Base-by-base conservation (phyloP, 2,113 vertebrate species). In the Onychostruthus taczanowskii region DNA sequence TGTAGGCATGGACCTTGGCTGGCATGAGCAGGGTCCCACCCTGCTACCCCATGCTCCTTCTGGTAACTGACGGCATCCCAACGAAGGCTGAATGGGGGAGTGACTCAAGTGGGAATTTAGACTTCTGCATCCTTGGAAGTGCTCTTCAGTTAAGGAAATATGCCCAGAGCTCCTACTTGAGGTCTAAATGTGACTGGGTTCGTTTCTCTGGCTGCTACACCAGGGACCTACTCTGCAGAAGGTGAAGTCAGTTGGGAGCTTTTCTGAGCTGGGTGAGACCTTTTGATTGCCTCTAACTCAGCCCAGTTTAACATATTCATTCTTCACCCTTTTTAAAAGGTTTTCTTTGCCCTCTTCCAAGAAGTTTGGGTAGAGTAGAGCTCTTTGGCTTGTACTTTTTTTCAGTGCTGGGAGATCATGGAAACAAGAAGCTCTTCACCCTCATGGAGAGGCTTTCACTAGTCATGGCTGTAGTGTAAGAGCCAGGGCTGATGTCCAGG, bases 241-340 rank as follows among this genome's bases (percentile, higher is more conserved):
- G 27, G 22, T 31, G 31, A 26, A 30, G 31, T 61, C 0, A 0
- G 2, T 55, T 0, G 0, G 63, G 53, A 68, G 44, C 33, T 47
- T 59, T 70, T 75, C 49, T 64, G 58, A 39, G 24, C 49, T 69
- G 23, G 8, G 4, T 2, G 6, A 66, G 69, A 61, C 26, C 20
- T 85, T 67, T 41, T 41, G 13, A 70, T 76, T 5, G 20, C 22
- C 7, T 87, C 17, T 66, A 27, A 28, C 22, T 74, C 35, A 55
- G 44, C 44, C 37, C 44, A 24, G 19, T 55, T 82, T 23, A 43
- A n/a, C 30, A 72, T 44, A 28, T 79, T 84, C 7, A 22, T 78
- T 59, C 35, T 64, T n/a, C 16, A 21, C 10, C 33, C 30, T 47
- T 78, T 93, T 37, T 39, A 9, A 18, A 5, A 24, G 15, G 2